These are phyloP conservation scores for Anableps anableps DNA, from an alignment of 2,797 vertebrate genomes.

Conservation along the genomic window DNA sequence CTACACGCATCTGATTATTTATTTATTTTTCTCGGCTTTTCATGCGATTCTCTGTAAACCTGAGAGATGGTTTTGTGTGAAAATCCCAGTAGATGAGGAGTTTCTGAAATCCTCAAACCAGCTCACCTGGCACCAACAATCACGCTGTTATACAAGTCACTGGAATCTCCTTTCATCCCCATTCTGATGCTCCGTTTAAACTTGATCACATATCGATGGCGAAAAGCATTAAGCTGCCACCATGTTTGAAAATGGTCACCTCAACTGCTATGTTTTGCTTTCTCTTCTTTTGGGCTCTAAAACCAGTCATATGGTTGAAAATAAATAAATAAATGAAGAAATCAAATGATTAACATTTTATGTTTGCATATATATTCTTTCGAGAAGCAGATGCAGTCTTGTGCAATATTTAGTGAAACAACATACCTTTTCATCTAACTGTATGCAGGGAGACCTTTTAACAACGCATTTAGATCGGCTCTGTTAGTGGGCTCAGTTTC, in stretches of 20 bases:
- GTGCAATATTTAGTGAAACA: constrained; percentile 28
- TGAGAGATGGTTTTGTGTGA: background rate
- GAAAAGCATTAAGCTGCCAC: background rate
- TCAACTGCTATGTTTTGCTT: background rate
- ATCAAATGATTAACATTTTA: background rate
- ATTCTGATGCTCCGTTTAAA: background rate
- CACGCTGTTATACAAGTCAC: background rate
- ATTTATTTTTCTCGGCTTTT: background rate
- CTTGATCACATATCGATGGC: background rate
- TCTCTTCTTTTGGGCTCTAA: background rate
- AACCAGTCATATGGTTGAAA: background rate
- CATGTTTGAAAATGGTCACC: background rate
- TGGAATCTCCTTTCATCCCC: background rate
- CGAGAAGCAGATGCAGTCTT: constrained; percentile 2
- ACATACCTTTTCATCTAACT: constrained; percentile 21
- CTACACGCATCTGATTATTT: background rate
- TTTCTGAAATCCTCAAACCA: background rate
- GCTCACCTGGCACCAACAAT: background rate
- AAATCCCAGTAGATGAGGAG: too few relatives aligned
- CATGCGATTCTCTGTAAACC: background rate
- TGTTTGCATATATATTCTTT: background rate
- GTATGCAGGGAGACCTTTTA: background rate
- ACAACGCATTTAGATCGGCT: background rate
- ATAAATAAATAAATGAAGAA: background rate
- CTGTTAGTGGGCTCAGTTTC: background rate